Percentiles rank a stretch among this genome's conserved stretches.
These are phyloP conservation scores for Amphiprion clarkii DNA, from an alignment of 2,797 vertebrate species.

Conservation along the genomic window DNA sequence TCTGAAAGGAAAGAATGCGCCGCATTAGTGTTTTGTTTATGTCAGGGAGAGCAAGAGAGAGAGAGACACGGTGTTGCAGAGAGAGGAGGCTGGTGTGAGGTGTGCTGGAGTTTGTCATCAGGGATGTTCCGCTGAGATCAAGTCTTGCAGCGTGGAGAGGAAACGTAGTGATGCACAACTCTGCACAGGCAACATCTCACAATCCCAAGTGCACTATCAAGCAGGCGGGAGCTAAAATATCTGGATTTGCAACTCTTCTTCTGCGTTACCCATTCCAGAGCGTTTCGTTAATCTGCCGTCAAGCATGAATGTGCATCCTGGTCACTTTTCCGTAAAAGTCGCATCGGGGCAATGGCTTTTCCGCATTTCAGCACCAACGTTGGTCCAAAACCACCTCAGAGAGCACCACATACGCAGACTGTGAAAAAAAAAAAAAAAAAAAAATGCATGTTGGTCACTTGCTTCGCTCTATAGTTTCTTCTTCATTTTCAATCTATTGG, in stretches of 20 bases:
- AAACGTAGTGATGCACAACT: constrained; percentile 56
- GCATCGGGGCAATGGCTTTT: too few relatives aligned
- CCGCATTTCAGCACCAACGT: too few relatives aligned
- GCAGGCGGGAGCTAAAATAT: constrained; percentile 33
- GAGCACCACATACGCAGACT: too few relatives aligned
- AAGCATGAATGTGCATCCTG: too few relatives aligned
- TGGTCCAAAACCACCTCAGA: too few relatives aligned
- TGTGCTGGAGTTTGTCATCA: constrained; percentile 51
- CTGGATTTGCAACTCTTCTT: constrained; percentile 18
- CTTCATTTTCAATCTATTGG: too few relatives aligned
- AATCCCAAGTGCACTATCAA: constrained; percentile 41
- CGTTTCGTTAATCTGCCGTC: too few relatives aligned
- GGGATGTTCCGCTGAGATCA: constrained; percentile 58
- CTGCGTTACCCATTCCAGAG: background rate
- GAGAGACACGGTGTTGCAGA: constrained; percentile 27
- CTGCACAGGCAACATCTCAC: constrained; percentile 32
- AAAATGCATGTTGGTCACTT: too few relatives aligned
- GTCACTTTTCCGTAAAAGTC: too few relatives aligned
- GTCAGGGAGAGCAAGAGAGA: constrained; percentile 32
- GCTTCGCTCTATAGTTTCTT: too few relatives aligned
- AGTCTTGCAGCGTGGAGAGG: constrained; percentile 35
- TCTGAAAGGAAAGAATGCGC: constrained; percentile 48
- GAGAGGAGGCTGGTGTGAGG: constrained; percentile 45
- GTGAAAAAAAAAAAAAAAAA: too few relatives aligned
- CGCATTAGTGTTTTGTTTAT: constrained; percentile 62